These are phyloP conservation scores for Dicycla oo DNA, from an alignment of 2,888 invertebrate genomes.

Conservation along the genomic window DNA sequence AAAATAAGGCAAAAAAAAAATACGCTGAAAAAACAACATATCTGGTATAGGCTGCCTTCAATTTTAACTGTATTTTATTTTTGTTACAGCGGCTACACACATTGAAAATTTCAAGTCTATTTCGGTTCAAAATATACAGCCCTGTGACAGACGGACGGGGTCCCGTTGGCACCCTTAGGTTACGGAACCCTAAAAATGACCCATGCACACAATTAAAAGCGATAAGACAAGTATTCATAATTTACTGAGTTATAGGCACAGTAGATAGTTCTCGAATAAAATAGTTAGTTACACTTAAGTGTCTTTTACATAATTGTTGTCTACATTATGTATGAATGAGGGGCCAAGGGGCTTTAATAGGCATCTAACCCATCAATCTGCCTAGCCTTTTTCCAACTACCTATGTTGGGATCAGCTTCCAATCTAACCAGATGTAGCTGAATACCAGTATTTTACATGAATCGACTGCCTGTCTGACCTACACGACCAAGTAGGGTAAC, in stretches of 20 bases:
- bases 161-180: background rate
- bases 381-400: background rate
- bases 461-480: background rate
- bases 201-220: background rate
- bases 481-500: background rate
- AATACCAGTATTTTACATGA: background rate
- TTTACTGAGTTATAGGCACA: background rate
- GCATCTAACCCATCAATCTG: background rate
- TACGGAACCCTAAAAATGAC: background rate
- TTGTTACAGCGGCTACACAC: background rate
- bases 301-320: slow-evolving; percentile 31
- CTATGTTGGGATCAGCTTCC: background rate
- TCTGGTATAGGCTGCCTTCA: too few species aligned
- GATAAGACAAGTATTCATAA: background rate
- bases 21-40: too few species aligned
- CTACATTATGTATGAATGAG: slow-evolving; percentile 15
- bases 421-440: background rate
- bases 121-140: background rate
- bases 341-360: background rate
- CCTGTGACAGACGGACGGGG: background rate
- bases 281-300: background rate
- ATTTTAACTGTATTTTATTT: too few species aligned
- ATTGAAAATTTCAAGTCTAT: background rate
- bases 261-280: background rate
- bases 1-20: background rate